These are phyloP conservation scores for Galerucella pusilla DNA, from an alignment of 2,888 invertebrate genomes.

Conservation along the genomic window DNA sequence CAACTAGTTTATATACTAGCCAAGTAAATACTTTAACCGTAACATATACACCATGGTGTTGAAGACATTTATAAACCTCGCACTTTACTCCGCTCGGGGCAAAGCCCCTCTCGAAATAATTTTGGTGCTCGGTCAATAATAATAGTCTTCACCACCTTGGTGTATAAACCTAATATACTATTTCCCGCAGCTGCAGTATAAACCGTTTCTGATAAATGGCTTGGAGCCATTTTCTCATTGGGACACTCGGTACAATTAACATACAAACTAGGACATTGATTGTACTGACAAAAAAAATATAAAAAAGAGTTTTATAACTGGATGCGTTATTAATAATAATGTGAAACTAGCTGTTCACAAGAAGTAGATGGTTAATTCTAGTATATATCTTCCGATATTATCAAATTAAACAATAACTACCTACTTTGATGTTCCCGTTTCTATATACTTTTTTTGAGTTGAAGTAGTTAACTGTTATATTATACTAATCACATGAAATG, in stretches of 20 bases:
- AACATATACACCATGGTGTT: no score
- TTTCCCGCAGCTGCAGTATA: no score
- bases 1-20: no score
- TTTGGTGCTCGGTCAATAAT: no score
- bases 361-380: background rate
- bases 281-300: background rate
- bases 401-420: background rate
- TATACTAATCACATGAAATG: background rate
- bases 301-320: background rate
- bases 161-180: no score
- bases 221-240: no score
- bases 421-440: conserved; percentile 1
- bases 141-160: no score
- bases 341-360: background rate
- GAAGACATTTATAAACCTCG: no score
- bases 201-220: no score
- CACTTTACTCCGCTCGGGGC: no score
- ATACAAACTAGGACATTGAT: background rate
- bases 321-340: background rate
- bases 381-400: background rate
- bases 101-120: no score
- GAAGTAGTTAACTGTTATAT: background rate
- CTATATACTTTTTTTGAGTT: background rate
- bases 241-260: background rate
- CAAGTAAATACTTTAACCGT: no score